Conservation (phyloP, 2,797 vertebrate species). For the Pelochelys cantorii region DNA sequence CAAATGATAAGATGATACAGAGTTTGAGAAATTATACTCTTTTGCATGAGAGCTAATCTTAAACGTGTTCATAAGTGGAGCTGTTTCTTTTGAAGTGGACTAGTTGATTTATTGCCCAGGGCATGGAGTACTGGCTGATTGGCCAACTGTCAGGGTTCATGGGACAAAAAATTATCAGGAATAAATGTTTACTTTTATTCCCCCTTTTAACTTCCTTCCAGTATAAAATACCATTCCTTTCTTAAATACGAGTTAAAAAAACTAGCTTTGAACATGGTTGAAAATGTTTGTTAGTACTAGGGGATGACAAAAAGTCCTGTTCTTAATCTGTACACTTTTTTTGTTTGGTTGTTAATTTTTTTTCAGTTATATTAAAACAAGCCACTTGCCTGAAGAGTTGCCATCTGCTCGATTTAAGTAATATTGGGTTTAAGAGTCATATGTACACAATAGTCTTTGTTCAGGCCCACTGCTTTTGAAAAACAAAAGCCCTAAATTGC, state of each 20-base stretch:
- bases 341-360: slow-evolving; percentile 28
- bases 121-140: neutral
- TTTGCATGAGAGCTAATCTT: neutral
- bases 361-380: neutral
- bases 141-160: neutral
- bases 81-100: neutral
- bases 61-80: neutral
- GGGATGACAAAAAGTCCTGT: neutral
- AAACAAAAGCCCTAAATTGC: slow-evolving; percentile 37
- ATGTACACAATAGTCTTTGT: neutral
- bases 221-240: slow-evolving; percentile 8
- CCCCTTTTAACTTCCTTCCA: neutral
- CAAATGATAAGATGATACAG: neutral
- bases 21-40: slow-evolving; percentile 4
- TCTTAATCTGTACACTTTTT: slow-evolving; percentile 66
- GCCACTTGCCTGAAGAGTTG: slow-evolving; percentile 50
- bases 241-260: slow-evolving; percentile 41
- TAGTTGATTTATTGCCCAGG: neutral
- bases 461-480: slow-evolving; percentile 2
- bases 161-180: slow-evolving; percentile 3
- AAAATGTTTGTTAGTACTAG: slow-evolving; percentile 42
- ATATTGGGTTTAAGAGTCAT: slow-evolving; percentile 29
- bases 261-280: slow-evolving; percentile 1
- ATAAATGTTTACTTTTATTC: neutral
- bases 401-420: slow-evolving; percentile 48